Conservation (phyloP, 1,140 invertebrate species). For the Venustaconcha ellipsiformis region DNA sequence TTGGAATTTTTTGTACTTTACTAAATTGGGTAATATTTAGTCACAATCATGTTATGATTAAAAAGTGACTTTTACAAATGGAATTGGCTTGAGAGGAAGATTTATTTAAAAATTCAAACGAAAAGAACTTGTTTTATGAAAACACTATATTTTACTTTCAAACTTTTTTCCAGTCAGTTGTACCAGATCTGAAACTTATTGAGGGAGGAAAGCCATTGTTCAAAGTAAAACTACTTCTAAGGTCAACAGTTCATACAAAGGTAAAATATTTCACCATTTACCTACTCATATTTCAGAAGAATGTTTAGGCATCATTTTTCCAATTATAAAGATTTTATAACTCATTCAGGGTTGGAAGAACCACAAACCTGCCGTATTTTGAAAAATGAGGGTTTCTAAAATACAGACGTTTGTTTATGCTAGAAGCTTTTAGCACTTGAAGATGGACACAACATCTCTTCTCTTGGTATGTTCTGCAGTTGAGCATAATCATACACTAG, state of each 20-base stretch:
- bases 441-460: too few species aligned
- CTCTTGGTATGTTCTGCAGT: too few species aligned
- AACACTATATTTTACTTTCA: not conserved
- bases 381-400: not conserved
- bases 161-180: slow-evolving; percentile 78
- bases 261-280: slow-evolving; percentile 29
- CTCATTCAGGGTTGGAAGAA: not conserved
- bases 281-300: not conserved
- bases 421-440: too few species aligned
- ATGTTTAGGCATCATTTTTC: not conserved
- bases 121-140: not conserved
- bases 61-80: too few species aligned
- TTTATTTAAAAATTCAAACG: not conserved
- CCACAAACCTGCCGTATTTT: not conserved
- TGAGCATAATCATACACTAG: too few species aligned
- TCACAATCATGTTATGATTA: too few species aligned
- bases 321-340: not conserved
- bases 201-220: slow-evolving; percentile 90
- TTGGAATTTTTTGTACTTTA: too few species aligned
- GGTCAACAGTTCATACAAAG: slow-evolving; percentile 87
- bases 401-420: not conserved
- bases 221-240: slow-evolving; percentile 82
- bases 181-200: slow-evolving; percentile 92
- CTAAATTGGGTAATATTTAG: too few species aligned
- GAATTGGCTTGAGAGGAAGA: too few species aligned